Evolutionary conservation across 1,140 invertebrate genomes (phyloP).

Genomic region (Patella vulgata): DNA sequence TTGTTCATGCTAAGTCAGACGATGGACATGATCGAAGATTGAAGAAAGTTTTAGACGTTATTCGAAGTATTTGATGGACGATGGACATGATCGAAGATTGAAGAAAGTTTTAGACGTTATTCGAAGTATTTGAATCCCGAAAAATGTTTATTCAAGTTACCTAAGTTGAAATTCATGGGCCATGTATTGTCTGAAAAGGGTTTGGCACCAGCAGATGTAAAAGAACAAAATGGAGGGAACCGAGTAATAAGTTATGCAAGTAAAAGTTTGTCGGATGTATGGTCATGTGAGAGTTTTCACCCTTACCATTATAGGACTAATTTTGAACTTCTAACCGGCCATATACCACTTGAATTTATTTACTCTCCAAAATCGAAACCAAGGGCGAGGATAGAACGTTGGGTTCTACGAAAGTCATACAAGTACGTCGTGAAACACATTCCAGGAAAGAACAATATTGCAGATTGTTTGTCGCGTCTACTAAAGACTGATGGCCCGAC

Average conservation of each 20-base stretch:
- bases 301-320: slow-evolving; percentile 62
- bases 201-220: too few relatives aligned
- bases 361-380: slow-evolving; percentile 37
- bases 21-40: slow-evolving; percentile 35
- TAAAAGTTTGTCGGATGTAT: slow-evolving; percentile 43
- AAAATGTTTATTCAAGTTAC: slow-evolving; percentile 39
- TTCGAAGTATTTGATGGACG: too few relatives aligned
- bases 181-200: too few relatives aligned
- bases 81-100: slow-evolving; percentile 34
- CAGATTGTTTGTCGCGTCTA: slow-evolving; percentile 33
- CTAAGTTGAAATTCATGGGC: slow-evolving; percentile 40
- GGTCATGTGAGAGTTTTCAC: slow-evolving; percentile 64
- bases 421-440: slow-evolving; percentile 28
- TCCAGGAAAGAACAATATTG: slow-evolving; percentile 24
- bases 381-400: slow-evolving; percentile 37
- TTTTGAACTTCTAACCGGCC: slow-evolving; percentile 63
- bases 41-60: slow-evolving; percentile 17
- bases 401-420: slow-evolving; percentile 39
- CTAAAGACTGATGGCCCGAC: too few relatives aligned
- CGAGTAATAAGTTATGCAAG: slow-evolving; percentile 40
- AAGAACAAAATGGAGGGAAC: slow-evolving; percentile 21
- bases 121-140: slow-evolving; percentile 26
- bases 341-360: too few relatives aligned
- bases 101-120: slow-evolving; percentile 24
- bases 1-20: slow-evolving; percentile 35